Base-by-base conservation (phyloP, 2,113 vertebrate genomes). In the Microtus oregoni region DNA sequence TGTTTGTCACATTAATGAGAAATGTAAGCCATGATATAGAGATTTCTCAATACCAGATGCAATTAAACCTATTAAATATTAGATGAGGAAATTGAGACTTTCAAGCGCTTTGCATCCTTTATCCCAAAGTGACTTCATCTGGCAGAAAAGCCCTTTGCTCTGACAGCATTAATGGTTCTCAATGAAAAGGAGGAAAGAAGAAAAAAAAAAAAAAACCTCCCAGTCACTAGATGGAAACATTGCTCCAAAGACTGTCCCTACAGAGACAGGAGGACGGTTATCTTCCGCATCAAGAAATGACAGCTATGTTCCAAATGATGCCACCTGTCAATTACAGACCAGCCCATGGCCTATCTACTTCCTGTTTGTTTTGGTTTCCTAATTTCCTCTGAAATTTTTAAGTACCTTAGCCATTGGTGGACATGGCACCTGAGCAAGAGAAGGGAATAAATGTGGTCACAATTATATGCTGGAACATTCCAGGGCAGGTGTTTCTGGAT, bases 11-110 rank as follows among this genome's bases (percentile, higher is more conserved):
- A 92, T 90, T 95, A 89, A 86, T 94, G 88, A 94, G 88, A 96
- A 97, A 96, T 87, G 88, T 93, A 97, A 91, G 52, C 91, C 78
- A 78, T 92, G 92, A 95, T 95, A 90, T 8, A 95, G 97, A 90
- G 86, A 94, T 96, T 96, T 97, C 91, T 95, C 63, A 90, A 85
- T 44, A 90, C 61, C 89, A 97, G 72, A 94, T 94, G 86, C 96
- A 97, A 97, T 97, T 97, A 97, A 97, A 96, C 86, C 90, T 97
- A 92, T 94, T 97, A 97, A 98, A 97, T 97, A 97, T 97, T 96
- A 96, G 97, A 94, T 93, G 85, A 97, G 76, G 86, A 97, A 75
- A 95, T 96, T n/a, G 72, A 96, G 90, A 95, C 92, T 94, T 97
- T 96, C 93, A 94, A 97, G 82, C 87, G 95, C 89, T 94, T 97